These are phyloP conservation scores for Lontra canadensis DNA, from an alignment of 2,113 vertebrate species.

Conservation along the genomic window DNA sequence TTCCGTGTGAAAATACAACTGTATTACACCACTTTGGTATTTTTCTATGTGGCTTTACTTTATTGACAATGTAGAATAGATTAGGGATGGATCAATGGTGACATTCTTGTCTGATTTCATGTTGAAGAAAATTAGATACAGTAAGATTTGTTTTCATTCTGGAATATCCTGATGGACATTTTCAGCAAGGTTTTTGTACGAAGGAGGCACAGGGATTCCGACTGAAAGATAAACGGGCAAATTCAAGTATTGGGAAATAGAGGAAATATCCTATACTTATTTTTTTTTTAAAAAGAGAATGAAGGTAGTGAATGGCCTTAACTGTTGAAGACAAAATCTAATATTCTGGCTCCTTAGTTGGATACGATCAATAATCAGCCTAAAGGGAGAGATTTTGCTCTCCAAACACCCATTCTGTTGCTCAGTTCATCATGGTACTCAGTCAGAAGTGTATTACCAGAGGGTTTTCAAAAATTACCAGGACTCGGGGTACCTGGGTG, in stretches of 20 bases:
- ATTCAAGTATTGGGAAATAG: slow-evolving; percentile 35
- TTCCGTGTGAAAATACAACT: slow-evolving; percentile 31
- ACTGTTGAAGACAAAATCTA: background rate
- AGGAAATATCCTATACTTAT: background rate
- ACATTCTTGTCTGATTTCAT: slow-evolving; percentile 22
- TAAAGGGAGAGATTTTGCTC: slow-evolving; percentile 37
- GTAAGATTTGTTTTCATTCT: slow-evolving; percentile 14
- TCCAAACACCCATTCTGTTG: background rate
- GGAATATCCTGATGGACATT: background rate
- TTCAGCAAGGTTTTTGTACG: slow-evolving; percentile 20
- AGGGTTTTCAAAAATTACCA: background rate
- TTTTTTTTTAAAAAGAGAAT: background rate
- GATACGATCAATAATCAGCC: background rate
- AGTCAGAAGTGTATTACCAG: background rate
- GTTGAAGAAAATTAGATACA: slow-evolving; percentile 32
- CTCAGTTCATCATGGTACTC: slow-evolving; percentile 4
- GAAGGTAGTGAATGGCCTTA: background rate
- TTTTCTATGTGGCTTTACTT: slow-evolving; percentile 20
- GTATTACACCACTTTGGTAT: background rate
- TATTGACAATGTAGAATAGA: background rate
- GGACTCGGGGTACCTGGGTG: background rate
- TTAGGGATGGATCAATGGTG: background rate
- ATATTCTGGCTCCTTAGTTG: slow-evolving; percentile 35
- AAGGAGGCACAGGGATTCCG: background rate
- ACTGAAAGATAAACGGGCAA: background rate